Evolutionary conservation across 2,888 invertebrate genomes (phyloP), one percentile per base, ranked within the genome.

Genomic region (Diarsia dahlii): DNA sequence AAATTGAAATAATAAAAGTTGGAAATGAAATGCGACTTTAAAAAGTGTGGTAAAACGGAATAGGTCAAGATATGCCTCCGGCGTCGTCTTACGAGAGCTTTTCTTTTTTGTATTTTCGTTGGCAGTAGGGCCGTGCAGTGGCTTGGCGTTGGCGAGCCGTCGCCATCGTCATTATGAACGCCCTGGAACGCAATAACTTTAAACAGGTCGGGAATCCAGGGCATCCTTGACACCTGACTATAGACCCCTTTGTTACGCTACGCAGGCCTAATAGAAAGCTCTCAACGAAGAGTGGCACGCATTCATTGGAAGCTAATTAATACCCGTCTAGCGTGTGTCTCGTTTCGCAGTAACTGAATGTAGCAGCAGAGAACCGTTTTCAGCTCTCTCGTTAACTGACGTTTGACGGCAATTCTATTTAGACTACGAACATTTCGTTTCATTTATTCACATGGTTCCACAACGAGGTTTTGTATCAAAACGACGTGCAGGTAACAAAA

Each of bases 141-240:
- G 68, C 81, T 79, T 73, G 64, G 85, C 83, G 71, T 79, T 73
- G 64, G 85, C 83, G 71, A 74, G 71, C 71, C 76, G 70, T 45
- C 62, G 70, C 75, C 76, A 68, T 52, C 78, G 73, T 76, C 73
- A 74, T 88, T 87, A 88, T 87, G 86, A 90, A 78, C 81, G 78
- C 65, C 82, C 74, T 77, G 88, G 87, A 89, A 88, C 86, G 89
- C 89, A 90, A 90, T 91, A 88, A 90, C 76, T 90, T 86, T 78
- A 88, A 90, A 83, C 88, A 81, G 84, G 90, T 81, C 85, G 86
- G 78, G 87, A 88, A 89, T 90, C 82, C 86, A 81, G 84, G 79
- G 80, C 87, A 88, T 85, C 87, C 81, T 75, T 72, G 67, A 76
- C 80, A 76, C 74, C 76, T 69, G 74, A 78, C 84, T 78, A 73